Evolutionary conservation across 2,888 invertebrate species (phyloP), one percentile per base, ranked within the genome.

Genomic region (Gymnosoma rotundatum): DNA sequence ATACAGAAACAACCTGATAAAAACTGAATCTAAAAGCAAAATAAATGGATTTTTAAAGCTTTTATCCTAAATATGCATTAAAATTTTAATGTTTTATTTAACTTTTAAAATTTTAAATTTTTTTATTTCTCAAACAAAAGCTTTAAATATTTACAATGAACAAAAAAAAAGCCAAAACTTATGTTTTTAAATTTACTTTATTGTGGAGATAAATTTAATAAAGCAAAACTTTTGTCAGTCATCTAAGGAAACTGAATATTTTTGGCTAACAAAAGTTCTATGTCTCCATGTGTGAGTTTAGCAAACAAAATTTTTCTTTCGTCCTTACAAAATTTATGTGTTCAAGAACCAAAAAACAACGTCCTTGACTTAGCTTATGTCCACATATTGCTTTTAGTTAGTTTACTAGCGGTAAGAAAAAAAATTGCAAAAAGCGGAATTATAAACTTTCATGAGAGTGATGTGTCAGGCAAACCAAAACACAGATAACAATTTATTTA

Each of bases 391-490:
- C 12, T 1, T 42, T 42, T 12, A 42, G 10, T 12, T 42, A 42
- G 42, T 12, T 42, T 12, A 42, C 1, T 12, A 7, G 4, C 1
- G 42, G 42, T n/a, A 18, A 16, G 12, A 50, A n/a, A 32, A 36
- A 25, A 1, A 70, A n/a, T 12, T 42, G 42, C 12, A 18, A 42
- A 16, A n/a, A 70, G 56, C 52, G 63, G 54, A 70, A 78, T 56
- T 56, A 48, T n/a, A 63, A 70, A 78, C 48, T 64, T 78, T 56
- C 56, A 64, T 36, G 54, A 52, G 42, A 54, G 10, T 36, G 58
- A 58, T 42, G 75, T 50, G 50, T 21, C 21, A 67, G 52, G 52
- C 67, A 52, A 58, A 61, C 21, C 38, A 12, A 21, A 75, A 67
- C 25, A n/a, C 25, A 25, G 4, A 56, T 42, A 74, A 66, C 25